These are phyloP conservation scores for Thamnaconus septentrionalis DNA, from an alignment of 2,113 vertebrate species.

Conservation along the genomic window DNA sequence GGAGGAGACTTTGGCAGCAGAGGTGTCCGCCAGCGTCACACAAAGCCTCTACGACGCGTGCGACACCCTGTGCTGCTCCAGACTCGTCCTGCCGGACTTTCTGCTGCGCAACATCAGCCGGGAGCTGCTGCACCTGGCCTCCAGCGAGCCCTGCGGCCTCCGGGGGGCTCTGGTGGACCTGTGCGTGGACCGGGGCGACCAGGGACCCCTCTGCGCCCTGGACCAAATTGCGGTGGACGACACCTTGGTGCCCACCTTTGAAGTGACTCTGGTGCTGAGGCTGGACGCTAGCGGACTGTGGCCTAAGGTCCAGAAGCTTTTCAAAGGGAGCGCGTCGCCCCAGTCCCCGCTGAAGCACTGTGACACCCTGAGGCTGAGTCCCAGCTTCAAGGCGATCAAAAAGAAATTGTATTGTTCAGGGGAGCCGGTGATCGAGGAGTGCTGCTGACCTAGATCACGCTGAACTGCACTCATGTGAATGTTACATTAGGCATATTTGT, in stretches of 20 bases:
- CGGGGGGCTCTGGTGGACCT: constrained; percentile 90
- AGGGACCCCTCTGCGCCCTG: constrained; percentile 71
- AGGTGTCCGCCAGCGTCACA: constrained; percentile 78
- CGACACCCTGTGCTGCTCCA: constrained; percentile 77
- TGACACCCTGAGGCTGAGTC: constrained; percentile 79
- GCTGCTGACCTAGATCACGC: constrained; percentile 66
- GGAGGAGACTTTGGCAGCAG: constrained; percentile 84
- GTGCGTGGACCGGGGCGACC: constrained; percentile 84
- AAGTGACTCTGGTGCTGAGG: constrained; percentile 87
- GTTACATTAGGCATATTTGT: not conserved
- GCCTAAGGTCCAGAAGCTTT: constrained; percentile 89
- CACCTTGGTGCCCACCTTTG: constrained; percentile 88
- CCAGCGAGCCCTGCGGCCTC: constrained; percentile 90
- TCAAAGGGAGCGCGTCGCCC: constrained; percentile 71
- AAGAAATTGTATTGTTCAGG: constrained; percentile 92
- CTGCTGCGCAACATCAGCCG: constrained; percentile 81
- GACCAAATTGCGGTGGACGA: constrained; percentile 86
- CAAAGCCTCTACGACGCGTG: constrained; percentile 78
- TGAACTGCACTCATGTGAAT: constrained; percentile 1
- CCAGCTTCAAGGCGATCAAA: constrained; percentile 88
- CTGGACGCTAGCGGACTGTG: constrained; percentile 85
- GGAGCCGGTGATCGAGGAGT: constrained; percentile 90
- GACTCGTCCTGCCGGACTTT: constrained; percentile 80
- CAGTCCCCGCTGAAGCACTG: constrained; percentile 57
- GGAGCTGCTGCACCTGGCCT: constrained; percentile 87